Evolutionary conservation across 2,113 vertebrate genomes (phyloP), one percentile per base, ranked within the genome.

Genomic region (Ariopsis seemanni): DNA sequence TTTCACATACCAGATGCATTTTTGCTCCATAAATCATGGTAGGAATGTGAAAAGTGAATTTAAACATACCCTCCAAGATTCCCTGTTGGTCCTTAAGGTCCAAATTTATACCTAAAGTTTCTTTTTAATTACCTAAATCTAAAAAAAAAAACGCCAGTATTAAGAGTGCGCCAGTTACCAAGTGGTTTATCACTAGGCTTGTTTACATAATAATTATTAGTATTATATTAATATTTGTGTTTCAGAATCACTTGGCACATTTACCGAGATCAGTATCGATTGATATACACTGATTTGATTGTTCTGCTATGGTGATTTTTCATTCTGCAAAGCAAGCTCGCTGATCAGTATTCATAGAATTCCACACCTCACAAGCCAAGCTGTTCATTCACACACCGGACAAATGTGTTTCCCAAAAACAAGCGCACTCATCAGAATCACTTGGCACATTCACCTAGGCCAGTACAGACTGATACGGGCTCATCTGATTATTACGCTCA

Each of bases 281-380:
- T 83, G 57, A 84, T 79, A 20, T 78, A 67, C 17, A 30, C 11
- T 87, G n/a, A 83, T 87, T 63, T 88, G 50, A 79, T 88, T 88
- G 42, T 67, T 27, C 69, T 50, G 50, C 60, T 69, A 79, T 53
- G 17, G 18, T 60, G 50, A 57, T 69, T 84, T 79, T 88, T 69
- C 62, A 79, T 88, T n/a, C 30, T 14, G 82, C 27, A 80, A 83
- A 63, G 81, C 55, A 52, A 63, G 57, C 20, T 42, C 48, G 8
- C 81, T 88, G 82, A 79, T 88, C 87, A 88, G 82, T 84, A 88
- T 88, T 84, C 71, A 88, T 57, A 74, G 27, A 69, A 42, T 55
- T 79, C 62, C 50, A 75, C 27, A 20, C 72, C 84, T 83, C 72
- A 79, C 15, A 57, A 57, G 60, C 67, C 87, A 84, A 79, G 87